These are phyloP conservation scores for Drosophila ananassae DNA, from an alignment of 1,140 invertebrate species.

Conservation along the genomic window DNA sequence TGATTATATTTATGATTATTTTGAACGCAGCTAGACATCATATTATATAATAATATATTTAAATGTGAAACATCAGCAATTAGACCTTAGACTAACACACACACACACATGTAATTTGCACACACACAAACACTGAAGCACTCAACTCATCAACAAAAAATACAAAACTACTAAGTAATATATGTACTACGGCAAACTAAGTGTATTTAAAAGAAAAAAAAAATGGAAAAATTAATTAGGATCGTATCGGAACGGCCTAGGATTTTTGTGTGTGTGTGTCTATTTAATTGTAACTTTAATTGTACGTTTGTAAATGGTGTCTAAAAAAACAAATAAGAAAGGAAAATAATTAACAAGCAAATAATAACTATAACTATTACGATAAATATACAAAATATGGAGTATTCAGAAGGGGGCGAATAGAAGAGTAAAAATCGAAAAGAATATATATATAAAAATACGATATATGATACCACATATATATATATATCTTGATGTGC, in stretches of 20 bases:
- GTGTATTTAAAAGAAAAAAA: slow-evolving; percentile 15
- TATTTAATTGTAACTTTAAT: slow-evolving; percentile 63
- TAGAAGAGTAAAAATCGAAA: slow-evolving; percentile 3
- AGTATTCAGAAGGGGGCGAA: slow-evolving; percentile 16
- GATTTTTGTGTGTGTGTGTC: slow-evolving; percentile 57
- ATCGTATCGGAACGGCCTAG: slow-evolving; percentile 22
- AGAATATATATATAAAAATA: slow-evolving; percentile 17
- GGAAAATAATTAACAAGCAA: slow-evolving; percentile 33
- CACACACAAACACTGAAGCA: slow-evolving; percentile 20
- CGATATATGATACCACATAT: slow-evolving; percentile 28
- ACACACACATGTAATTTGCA: slow-evolving; percentile 26
- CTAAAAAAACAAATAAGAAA: slow-evolving; percentile 12
- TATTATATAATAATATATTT: slow-evolving; percentile 16
- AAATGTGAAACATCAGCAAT: slow-evolving; percentile 24
- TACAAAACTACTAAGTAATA: neutral
- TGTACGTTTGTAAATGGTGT: slow-evolving; percentile 71
- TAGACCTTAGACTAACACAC: slow-evolving; percentile 20
- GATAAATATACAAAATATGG: slow-evolving; percentile 21
- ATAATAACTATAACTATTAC: slow-evolving; percentile 36
- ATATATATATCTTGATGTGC: slow-evolving; percentile 49
- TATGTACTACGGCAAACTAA: slow-evolving; percentile 10
- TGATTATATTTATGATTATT: neutral
- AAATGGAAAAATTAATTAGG: neutral
- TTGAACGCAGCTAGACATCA: slow-evolving; percentile 19
- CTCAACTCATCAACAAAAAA: slow-evolving; percentile 23